phyloP scores from a whole-genome alignment of 2,888 invertebrate genomes.

The Frankliniella intonsa region DNA sequence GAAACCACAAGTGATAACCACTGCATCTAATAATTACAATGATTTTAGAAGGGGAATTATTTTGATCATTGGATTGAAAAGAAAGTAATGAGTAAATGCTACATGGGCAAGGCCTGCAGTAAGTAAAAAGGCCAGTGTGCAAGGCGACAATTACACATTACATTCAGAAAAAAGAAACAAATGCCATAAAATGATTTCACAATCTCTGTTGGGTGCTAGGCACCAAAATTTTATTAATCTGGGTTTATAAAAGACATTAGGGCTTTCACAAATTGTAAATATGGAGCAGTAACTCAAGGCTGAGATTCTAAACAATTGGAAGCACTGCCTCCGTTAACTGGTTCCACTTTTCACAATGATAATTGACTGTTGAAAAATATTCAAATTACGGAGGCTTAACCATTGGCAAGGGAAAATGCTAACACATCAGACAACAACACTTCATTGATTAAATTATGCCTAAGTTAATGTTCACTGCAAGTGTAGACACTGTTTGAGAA shows the following conservation, averaged over 20 bases:
- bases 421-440: background rate
- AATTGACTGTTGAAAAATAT: slow-evolving; percentile 6
- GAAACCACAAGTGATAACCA: background rate
- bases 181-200: background rate
- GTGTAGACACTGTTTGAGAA: background rate
- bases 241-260: background rate
- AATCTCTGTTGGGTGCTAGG: background rate
- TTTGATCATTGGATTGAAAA: background rate
- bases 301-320: background rate
- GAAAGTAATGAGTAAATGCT: background rate
- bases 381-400: background rate
- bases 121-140: too few relatives aligned
- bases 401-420: background rate
- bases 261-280: background rate
- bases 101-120: too few relatives aligned
- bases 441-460: background rate
- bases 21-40: background rate
- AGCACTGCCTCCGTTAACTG: background rate
- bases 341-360: background rate
- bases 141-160: background rate
- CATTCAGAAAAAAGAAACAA: background rate
- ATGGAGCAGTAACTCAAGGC: background rate
- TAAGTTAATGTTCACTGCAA: background rate
- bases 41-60: background rate
- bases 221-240: background rate